Evolutionary conservation across 2,888 invertebrate species (phyloP), one percentile per base, ranked within the genome.

Genomic region (Syritta pipiens): DNA sequence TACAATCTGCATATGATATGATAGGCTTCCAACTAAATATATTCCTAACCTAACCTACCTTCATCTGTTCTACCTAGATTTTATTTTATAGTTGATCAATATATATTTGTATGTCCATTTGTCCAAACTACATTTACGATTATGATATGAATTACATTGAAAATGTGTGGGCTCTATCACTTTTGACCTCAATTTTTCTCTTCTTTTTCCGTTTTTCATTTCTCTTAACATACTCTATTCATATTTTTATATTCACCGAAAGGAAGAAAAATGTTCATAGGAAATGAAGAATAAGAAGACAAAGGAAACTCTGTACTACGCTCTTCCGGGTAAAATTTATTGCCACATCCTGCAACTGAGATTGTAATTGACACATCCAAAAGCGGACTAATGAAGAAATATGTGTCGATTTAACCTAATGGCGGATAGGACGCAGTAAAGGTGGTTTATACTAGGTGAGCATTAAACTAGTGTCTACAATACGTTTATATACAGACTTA

Each of bases 291-390:
- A 44, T 30, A n/a, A 42, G 42, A 42, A 1, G 4, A 30, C 14
- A 59, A 14, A 7, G 59, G 12, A 22, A 30, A 30, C 30, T 32
- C 22, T 32, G 6, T 30, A 44, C 22, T 28, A 59, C 44, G 32
- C 4, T 32, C 35, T 59, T 59, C 30, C 59, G 20, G 44, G 59
- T 44, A 30, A 44, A 59, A 59, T 59, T 59, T 59, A 59, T 59
- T 59, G 20, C 59, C 59, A 32, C 44, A 59, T 32, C 44, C 30
- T n/a, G 35, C 42, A 44, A 59, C 30, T 30, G 22, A 42, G 44
- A 30, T 59, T 44, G 59, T 59, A 59, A 59, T 59, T 59, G 59
- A 59, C 59, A 59, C 59, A 30, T 59, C 59, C 24, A 59, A 59
- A 59, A 44, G 42, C 44, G 44, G 44, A 44, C 59, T 59, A 59